Conservation (phyloP, 2,888 invertebrate species). For the Limnephilus auricula region DNA sequence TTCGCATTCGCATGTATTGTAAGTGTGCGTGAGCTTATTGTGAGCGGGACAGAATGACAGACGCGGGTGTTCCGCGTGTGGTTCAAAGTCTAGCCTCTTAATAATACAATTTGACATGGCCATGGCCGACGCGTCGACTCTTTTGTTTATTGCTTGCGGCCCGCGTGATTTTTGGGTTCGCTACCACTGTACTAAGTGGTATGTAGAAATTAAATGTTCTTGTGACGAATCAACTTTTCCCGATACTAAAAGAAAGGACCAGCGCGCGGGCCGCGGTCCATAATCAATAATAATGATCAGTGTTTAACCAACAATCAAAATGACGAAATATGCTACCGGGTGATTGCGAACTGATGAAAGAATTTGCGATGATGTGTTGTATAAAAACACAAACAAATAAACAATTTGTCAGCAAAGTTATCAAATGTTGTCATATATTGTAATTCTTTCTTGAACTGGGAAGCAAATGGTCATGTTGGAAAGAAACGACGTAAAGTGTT, state of each 20-base stretch:
- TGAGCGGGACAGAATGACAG: no score
- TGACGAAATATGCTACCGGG: slow-evolving; percentile 46
- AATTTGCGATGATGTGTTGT: neutral
- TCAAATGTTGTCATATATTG: no score
- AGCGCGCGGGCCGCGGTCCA: neutral
- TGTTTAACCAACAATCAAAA: slow-evolving; percentile 30
- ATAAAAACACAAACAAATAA: no score
- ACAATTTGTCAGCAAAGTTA: no score
- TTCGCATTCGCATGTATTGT: no score
- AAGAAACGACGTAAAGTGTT: no score
- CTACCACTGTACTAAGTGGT: neutral
- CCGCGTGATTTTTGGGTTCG: neutral
- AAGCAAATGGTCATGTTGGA: no score
- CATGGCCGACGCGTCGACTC: neutral
- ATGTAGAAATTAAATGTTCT: neutral
- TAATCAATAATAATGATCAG: slow-evolving; percentile 48
- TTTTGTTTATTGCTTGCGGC: neutral
- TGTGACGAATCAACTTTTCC: slow-evolving; percentile 31
- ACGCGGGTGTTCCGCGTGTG: no score
- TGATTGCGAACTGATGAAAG: neutral
- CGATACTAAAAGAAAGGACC: slow-evolving; percentile 10
- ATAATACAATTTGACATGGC: no score
- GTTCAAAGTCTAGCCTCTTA: no score
- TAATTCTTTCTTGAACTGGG: no score
- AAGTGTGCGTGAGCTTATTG: no score